Conservation (phyloP, 2,797 vertebrate genomes). For the Microctenopoma lineatum region DNA sequence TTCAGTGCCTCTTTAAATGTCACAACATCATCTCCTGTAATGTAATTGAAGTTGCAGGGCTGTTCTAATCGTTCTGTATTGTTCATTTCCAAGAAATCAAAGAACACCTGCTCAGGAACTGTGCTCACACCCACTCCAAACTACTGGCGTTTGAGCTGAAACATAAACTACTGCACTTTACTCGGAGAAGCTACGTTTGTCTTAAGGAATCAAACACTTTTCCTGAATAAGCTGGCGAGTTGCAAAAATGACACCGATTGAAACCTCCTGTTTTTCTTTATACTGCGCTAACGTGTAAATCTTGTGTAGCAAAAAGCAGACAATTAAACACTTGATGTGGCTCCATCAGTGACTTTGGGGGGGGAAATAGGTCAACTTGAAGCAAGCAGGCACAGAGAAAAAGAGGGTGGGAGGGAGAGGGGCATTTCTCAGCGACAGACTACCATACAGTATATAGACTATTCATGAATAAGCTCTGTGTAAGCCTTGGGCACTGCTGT, state of each 20-base stretch:
- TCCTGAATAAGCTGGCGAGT: neutral
- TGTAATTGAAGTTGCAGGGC: neutral
- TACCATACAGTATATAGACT: slow-evolving; percentile 80
- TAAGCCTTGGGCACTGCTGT: slow-evolving; percentile 77
- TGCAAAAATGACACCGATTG: neutral
- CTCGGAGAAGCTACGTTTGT: neutral
- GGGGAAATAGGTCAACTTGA: slow-evolving; percentile 76
- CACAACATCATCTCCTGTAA: neutral
- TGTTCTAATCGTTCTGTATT: neutral
- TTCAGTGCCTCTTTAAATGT: neutral
- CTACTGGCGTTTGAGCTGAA: neutral
- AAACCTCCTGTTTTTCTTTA: neutral
- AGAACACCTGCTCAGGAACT: slow-evolving; percentile 1
- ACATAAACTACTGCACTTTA: neutral
- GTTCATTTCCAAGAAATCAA: slow-evolving; percentile 9
- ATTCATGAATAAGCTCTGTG: slow-evolving; percentile 83
- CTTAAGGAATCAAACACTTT: neutral
- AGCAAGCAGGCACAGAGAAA: slow-evolving; percentile 63
- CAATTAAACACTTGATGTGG: slow-evolving; percentile 52
- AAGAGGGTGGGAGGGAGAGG: slow-evolving; percentile 54
- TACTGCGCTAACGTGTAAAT: slow-evolving; percentile 15
- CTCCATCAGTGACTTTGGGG: slow-evolving; percentile 63
- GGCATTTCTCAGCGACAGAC: slow-evolving; percentile 74
- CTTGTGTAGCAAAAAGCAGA: slow-evolving; percentile 6
- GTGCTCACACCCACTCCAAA: neutral